Evolutionary conservation across 2,113 vertebrate species (phyloP).

Genomic region (Rhinogobius similis): DNA sequence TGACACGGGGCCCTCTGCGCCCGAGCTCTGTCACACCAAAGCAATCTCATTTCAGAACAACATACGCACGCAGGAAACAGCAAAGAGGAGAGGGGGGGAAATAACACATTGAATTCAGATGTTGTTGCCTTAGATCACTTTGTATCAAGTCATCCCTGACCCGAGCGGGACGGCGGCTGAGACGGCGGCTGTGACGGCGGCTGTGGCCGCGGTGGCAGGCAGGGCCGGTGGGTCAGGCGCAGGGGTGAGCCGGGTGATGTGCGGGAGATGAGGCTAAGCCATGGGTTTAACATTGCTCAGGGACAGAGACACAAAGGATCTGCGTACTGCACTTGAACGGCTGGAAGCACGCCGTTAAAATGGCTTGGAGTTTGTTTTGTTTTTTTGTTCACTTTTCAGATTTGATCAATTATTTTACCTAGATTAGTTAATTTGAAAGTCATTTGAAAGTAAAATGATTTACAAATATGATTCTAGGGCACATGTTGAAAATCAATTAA

Average conservation of each 20-base stretch:
- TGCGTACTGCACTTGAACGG: neutral
- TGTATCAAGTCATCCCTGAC: conserved; percentile 79
- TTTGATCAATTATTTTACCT: too few species aligned
- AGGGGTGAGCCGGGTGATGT: conserved; percentile 47
- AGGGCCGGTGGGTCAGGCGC: conserved; percentile 63
- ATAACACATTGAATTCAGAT: conserved; percentile 79
- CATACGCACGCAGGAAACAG: conserved; percentile 73
- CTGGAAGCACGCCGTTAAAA: neutral
- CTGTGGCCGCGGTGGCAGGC: conserved; percentile 52
- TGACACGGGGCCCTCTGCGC: conserved; percentile 77
- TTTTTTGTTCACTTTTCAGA: too few species aligned
- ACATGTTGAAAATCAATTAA: too few species aligned
- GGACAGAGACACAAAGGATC: conserved; percentile 50
- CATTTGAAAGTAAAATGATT: too few species aligned
- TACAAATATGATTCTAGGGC: too few species aligned
- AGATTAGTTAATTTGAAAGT: too few species aligned
- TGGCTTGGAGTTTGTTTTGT: neutral
- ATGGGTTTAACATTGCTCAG: conserved; percentile 70
- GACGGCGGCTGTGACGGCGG: too few species aligned
- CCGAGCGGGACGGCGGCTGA: conserved; percentile 31
- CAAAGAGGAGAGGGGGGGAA: conserved; percentile 27
- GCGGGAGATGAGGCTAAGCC: conserved; percentile 67
- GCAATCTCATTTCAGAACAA: conserved; percentile 81
- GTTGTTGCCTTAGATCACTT: conserved; percentile 76
- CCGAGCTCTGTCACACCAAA: conserved; percentile 78